Percentiles rank a stretch among this genome's conserved stretches.
These are phyloP conservation scores for Asteroscopus sphinx DNA, from an alignment of 2,888 invertebrate genomes.

Conservation along the genomic window DNA sequence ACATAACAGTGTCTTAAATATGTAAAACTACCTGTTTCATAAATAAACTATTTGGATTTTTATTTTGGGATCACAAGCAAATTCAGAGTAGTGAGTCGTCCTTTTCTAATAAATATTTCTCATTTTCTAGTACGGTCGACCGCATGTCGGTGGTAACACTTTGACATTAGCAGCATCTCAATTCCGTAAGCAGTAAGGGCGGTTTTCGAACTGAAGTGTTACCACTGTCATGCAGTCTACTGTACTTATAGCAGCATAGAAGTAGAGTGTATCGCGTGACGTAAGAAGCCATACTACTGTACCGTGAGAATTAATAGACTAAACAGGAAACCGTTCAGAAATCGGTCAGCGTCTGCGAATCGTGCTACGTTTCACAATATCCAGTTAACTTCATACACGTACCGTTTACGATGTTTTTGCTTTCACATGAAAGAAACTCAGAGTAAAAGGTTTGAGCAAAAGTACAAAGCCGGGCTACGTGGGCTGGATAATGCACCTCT, in stretches of 20 bases:
- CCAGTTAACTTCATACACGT: slow-evolving; percentile 33
- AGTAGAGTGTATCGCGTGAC: slow-evolving; percentile 50
- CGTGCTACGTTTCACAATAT: slow-evolving; percentile 38
- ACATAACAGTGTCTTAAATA: too few species aligned
- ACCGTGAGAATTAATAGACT: slow-evolving; percentile 38
- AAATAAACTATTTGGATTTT: too few species aligned
- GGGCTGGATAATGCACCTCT: slow-evolving; percentile 22
- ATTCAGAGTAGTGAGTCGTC: too few species aligned
- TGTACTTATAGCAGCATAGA: background rate
- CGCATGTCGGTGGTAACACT: too few species aligned
- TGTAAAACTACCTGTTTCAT: too few species aligned
- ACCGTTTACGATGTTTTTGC: slow-evolving; percentile 37
- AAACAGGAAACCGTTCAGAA: slow-evolving; percentile 43
- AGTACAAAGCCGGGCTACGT: slow-evolving; percentile 22
- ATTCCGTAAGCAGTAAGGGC: too few species aligned
- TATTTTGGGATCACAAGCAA: too few species aligned
- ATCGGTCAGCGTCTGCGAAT: slow-evolving; percentile 55
- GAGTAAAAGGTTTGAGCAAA: slow-evolving; percentile 24
- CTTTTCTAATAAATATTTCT: too few species aligned
- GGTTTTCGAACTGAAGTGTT: too few species aligned
- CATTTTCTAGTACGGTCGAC: too few species aligned
- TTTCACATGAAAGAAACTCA: slow-evolving; percentile 28
- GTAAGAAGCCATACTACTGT: slow-evolving; percentile 55
- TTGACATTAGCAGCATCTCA: too few species aligned
- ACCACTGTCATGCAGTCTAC: too few species aligned